Evolutionary conservation across 2,113 vertebrate genomes (phyloP).

Genomic region (Cygnus atratus): DNA sequence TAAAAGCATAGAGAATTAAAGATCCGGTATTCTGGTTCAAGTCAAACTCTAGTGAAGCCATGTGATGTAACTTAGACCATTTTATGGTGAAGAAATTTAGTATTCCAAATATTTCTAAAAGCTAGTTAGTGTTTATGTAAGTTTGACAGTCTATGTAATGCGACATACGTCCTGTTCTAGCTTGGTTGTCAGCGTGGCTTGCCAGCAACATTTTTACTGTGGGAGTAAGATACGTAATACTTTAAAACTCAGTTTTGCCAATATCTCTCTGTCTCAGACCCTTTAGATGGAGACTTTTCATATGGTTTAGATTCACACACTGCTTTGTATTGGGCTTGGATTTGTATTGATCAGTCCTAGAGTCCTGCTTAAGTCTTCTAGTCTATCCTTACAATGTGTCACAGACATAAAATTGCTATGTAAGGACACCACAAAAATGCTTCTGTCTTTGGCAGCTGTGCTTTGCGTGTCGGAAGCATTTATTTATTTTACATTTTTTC

Average conservation of each 20-base stretch:
- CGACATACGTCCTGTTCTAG: not conserved
- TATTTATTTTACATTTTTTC: not conserved
- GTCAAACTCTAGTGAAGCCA: not conserved
- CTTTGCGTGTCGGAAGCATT: not conserved
- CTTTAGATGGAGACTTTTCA: not conserved
- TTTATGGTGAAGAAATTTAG: not conserved
- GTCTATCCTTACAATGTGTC: not conserved
- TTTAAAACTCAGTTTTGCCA: not conserved
- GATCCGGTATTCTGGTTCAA: not conserved
- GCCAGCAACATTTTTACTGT: fast-evolving
- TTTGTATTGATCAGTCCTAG: not conserved
- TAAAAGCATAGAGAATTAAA: not conserved
- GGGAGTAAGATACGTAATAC: not conserved
- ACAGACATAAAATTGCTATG: constrained; percentile 4
- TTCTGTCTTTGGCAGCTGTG: not conserved
- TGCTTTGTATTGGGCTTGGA: not conserved
- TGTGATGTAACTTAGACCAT: not conserved
- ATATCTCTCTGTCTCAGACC: not conserved
- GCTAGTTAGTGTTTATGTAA: not conserved
- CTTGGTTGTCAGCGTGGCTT: not conserved
- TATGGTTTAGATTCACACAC: not conserved
- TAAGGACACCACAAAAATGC: constrained; percentile 44
- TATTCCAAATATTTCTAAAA: not conserved
- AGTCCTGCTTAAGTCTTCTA: not conserved
- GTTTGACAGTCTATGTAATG: not conserved